Conservation (phyloP, 1,140 invertebrate genomes). For the Monochamus saltuarius region DNA sequence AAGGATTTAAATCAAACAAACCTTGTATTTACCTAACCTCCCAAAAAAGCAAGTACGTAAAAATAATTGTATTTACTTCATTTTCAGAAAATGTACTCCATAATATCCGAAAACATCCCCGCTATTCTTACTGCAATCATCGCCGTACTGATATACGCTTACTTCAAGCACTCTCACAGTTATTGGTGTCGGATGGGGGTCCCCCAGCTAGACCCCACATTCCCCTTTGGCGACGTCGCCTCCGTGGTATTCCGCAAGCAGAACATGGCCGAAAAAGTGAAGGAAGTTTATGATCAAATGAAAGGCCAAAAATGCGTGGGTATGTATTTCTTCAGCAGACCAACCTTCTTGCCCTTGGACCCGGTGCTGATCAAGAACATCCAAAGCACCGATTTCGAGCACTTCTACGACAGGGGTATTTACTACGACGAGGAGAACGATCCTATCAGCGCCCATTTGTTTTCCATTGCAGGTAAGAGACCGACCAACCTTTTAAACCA, state of each 20-base stretch:
- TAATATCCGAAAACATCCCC: not conserved
- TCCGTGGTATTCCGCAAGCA: conserved; percentile 41
- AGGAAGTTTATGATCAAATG: conserved; percentile 39
- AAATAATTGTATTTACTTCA: not conserved
- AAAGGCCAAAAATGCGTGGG: conserved; percentile 46
- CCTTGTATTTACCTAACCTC: too few species aligned
- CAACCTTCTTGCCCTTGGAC: conserved; percentile 57
- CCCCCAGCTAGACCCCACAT: conserved; percentile 43
- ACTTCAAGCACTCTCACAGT: conserved; percentile 39
- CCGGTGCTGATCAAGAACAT: conserved; percentile 62
- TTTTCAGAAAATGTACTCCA: too few species aligned
- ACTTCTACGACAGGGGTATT: conserved; percentile 57
- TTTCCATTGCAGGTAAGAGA: conserved; percentile 54
- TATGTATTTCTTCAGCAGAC: conserved; percentile 54
- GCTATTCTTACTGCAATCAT: not conserved
- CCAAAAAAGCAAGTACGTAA: too few species aligned
- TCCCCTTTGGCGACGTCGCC: conserved; percentile 49
- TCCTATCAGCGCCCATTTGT: conserved; percentile 57
- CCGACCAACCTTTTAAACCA: conserved; percentile 52
- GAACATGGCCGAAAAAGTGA: conserved; percentile 45
- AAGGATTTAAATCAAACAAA: too few species aligned
- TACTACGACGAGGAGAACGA: conserved; percentile 55
- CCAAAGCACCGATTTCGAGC: conserved; percentile 54
- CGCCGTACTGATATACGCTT: conserved; percentile 16
- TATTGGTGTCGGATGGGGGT: conserved; percentile 53